Conservation (phyloP, 2,113 vertebrate genomes). For the Spea multiplicata region DNA sequence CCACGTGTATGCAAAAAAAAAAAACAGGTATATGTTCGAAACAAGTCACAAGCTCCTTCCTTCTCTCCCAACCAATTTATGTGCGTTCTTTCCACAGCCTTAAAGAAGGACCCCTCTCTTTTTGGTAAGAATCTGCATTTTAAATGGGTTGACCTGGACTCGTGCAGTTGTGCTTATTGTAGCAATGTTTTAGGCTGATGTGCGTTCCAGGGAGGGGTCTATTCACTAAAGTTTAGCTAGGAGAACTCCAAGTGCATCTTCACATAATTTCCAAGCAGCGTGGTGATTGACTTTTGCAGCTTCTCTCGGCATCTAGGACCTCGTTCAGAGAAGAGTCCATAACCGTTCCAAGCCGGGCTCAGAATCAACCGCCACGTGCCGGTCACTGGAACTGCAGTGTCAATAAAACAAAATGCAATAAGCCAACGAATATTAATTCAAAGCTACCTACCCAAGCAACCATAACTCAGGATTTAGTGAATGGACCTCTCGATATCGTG, state of each 20-base stretch:
- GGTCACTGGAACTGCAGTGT: too few species aligned
- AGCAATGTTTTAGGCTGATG: background rate
- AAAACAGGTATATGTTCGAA: constrained; percentile 1
- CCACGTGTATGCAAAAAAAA: too few species aligned
- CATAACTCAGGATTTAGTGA: too few species aligned
- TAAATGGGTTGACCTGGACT: constrained; percentile 8
- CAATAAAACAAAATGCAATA: too few species aligned
- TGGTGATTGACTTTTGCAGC: too few species aligned
- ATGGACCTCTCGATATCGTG: too few species aligned
- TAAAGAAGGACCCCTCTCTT: constrained; percentile 71
- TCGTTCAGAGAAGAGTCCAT: too few species aligned
- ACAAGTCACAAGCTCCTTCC: constrained; percentile 10
- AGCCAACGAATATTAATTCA: too few species aligned
- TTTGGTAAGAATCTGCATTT: constrained; percentile 71
- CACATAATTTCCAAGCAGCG: too few species aligned
- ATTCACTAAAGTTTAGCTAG: background rate
- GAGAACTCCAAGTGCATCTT: too few species aligned
- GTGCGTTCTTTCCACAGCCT: constrained; percentile 69
- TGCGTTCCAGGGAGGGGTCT: background rate
- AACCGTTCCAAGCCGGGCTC: background rate
- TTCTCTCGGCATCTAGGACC: too few species aligned
- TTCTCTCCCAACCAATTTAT: constrained; percentile 38
- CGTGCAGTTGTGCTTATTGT: background rate
- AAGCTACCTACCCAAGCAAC: too few species aligned
- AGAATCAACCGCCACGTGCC: background rate